Conservation (phyloP, 2,797 vertebrate genomes). For the Brachyrhaphis roseni region DNA sequence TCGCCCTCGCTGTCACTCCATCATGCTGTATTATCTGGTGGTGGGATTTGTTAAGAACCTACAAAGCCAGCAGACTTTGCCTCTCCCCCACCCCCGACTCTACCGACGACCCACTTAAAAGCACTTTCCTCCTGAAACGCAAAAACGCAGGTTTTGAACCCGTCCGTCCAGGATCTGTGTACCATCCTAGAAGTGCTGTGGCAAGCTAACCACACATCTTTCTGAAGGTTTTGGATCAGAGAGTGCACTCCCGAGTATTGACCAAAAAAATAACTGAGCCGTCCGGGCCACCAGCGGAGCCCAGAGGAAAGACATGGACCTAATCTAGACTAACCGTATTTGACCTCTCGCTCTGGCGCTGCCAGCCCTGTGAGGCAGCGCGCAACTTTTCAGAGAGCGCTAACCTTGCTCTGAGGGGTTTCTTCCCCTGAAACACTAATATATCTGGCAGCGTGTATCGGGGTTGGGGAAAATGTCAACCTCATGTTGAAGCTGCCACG, state of each 20-base stretch:
- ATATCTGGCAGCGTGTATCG: slow-evolving; percentile 66
- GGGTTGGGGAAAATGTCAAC: slow-evolving; percentile 77
- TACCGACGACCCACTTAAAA: slow-evolving; percentile 41
- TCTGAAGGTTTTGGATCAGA: slow-evolving; percentile 17
- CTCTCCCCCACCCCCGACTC: slow-evolving; percentile 4
- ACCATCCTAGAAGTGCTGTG: slow-evolving; percentile 38
- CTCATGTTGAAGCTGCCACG: slow-evolving; percentile 68
- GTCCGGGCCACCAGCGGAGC: slow-evolving; percentile 58
- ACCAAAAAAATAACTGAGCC: slow-evolving; percentile 64
- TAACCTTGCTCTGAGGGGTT: slow-evolving; percentile 79
- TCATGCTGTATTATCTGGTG: slow-evolving; percentile 40
- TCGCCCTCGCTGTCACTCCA: slow-evolving; percentile 38
- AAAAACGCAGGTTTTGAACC: slow-evolving; percentile 29
- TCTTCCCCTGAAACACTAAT: slow-evolving; percentile 57
- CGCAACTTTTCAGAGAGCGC: slow-evolving; percentile 61
- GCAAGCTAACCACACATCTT: slow-evolving; percentile 50
- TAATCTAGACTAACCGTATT: slow-evolving; percentile 61
- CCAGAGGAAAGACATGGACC: slow-evolving; percentile 70
- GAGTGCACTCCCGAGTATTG: slow-evolving; percentile 59
- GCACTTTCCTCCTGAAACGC: slow-evolving; percentile 24
- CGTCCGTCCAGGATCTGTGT: slow-evolving; percentile 48
- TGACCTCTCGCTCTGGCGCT: slow-evolving; percentile 73
- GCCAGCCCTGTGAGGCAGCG: slow-evolving; percentile 62
- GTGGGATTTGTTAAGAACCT: slow-evolving; percentile 38
- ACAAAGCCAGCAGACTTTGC: slow-evolving; percentile 14